Evolutionary conservation across 2,113 vertebrate genomes (phyloP).

Genomic region (Bubalus kerabau): DNA sequence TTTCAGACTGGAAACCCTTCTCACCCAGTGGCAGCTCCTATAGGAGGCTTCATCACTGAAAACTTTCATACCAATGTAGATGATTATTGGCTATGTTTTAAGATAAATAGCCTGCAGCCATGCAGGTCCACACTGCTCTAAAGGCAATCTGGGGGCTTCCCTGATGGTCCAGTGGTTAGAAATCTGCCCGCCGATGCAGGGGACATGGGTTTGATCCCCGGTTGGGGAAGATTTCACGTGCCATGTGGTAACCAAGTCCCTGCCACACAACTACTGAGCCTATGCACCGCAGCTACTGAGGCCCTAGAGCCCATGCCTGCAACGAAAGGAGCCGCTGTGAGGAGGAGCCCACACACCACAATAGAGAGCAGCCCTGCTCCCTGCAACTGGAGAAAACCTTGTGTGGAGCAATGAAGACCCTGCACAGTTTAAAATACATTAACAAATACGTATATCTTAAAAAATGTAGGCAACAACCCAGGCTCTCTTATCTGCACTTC

Average conservation of each 20-base stretch:
- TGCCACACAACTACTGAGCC: background rate
- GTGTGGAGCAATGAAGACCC: background rate
- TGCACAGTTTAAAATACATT: background rate
- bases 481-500: background rate
- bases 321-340: accelerated
- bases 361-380: background rate
- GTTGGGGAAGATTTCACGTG: background rate
- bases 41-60: background rate
- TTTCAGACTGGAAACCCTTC: background rate
- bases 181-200: background rate
- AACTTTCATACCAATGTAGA: background rate
- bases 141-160: background rate
- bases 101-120: accelerated
- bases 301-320: background rate
- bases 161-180: background rate
- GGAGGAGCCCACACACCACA: background rate
- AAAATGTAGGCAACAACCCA: background rate
- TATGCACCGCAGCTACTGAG: background rate
- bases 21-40: background rate
- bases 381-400: background rate
- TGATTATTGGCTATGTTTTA: background rate
- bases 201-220: background rate
- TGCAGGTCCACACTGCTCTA: background rate
- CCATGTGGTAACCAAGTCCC: background rate
- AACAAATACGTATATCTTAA: background rate